Percentiles rank a stretch among this genome's conserved stretches.
Conservation (phyloP, 2,113 vertebrate species). For the Phrynosoma platyrhinos region DNA sequence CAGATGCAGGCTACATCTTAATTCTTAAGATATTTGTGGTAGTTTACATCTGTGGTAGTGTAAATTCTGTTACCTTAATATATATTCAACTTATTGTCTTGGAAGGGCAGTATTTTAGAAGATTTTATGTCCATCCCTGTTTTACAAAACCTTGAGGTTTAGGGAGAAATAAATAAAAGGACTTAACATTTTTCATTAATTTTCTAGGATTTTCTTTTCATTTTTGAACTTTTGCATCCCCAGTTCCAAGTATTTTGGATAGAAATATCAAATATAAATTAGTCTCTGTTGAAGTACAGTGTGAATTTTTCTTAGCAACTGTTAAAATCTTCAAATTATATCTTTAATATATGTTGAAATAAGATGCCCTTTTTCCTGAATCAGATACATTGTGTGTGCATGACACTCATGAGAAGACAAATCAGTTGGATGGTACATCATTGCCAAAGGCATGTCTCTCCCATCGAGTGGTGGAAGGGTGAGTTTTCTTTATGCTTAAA, state of each 20-base stretch:
- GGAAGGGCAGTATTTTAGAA: background rate
- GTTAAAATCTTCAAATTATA: background rate
- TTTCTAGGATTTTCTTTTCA: background rate
- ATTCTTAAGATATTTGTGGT: background rate
- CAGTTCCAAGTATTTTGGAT: background rate
- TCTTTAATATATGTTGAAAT: background rate
- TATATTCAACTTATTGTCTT: background rate
- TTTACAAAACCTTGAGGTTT: background rate
- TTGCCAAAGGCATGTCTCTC: constrained; percentile 82
- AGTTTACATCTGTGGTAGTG: background rate
- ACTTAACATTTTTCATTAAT: background rate
- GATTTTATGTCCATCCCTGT: background rate
- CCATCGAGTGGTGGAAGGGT: constrained; percentile 82
- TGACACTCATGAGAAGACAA: constrained; percentile 68
- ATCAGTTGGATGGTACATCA: constrained; percentile 71
- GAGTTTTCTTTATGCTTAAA: constrained; percentile 40
- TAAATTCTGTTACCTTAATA: background rate
- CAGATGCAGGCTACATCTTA: too few relatives aligned
- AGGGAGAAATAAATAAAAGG: background rate
- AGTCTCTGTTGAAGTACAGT: background rate
- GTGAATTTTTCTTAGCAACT: background rate
- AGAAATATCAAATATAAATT: background rate
- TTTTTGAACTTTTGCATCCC: background rate
- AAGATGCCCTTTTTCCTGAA: constrained; percentile 28
- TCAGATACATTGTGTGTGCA: constrained; percentile 76